Evolutionary conservation across 2,888 invertebrate species (phyloP), one percentile per base, ranked within the genome.

Genomic region (Sarcophaga variegata): DNA sequence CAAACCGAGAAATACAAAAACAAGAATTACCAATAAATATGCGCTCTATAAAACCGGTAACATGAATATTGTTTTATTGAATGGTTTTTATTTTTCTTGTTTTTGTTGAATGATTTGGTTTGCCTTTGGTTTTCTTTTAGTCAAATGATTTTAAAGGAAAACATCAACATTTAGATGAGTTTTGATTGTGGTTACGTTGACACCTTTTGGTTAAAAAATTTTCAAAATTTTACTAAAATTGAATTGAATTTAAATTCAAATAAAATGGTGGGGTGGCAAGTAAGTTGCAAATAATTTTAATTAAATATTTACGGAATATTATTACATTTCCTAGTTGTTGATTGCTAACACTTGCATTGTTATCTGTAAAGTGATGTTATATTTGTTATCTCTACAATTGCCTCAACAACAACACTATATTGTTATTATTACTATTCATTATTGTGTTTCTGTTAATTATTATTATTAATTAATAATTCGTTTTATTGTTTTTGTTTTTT

Each of bases 161-260:
- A 54, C 14, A 80, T 45, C 47, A 37, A 47, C 37, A 72, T 62
- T 62, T 82, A 87, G 81, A 87, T 84, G 84, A 84, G 76, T 87
- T 84, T 76, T 22, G 87, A 82, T 69, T 87, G 87, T 84, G 87
- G 84, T 67, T 87, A 87, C 87, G 87, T 87, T 87, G 87, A 84
- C 84, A 87, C 47, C 67, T 87, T 84, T 84, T 87, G 81, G 84
- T 76, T 82, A 12, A 72, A 81, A 47, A 64, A 47, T 14, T 84
- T 84, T 76, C 49, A 71, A 75, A 78, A 54, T 3, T 22, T 62
- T 62, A 74, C 59, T 60, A 69, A 70, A 59, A 47, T 67, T 60
- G 49, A 85, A 72, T 63, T 63, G 17, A 49, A 78, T 84, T 75
- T 20, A 27, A 82, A 79, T 17, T 83, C 47, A 14, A 81, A 87